Evolutionary conservation across 1,140 invertebrate species (phyloP).

Genomic region (Danaus melanippus): DNA sequence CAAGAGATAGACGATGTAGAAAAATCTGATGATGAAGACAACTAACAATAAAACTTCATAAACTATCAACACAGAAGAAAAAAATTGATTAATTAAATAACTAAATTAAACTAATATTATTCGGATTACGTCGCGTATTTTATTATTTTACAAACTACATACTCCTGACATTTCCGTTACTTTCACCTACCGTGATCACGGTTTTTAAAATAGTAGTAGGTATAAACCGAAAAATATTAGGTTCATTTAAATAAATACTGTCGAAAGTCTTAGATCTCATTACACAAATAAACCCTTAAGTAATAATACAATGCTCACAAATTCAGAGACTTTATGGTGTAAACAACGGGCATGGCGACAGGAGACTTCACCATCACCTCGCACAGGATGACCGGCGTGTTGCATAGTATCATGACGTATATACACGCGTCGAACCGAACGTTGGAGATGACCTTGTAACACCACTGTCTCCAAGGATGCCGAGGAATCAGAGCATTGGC

Average conservation of each 20-base stretch:
- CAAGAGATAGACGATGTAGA: constrained; percentile 48
- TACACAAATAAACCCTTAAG: background rate
- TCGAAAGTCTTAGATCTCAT: too few species aligned
- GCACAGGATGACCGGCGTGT: constrained; percentile 55
- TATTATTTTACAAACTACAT: too few species aligned
- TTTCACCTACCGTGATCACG: too few species aligned
- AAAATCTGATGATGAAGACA: constrained; percentile 35
- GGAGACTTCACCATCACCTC: constrained; percentile 43
- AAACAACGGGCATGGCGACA: constrained; percentile 14
- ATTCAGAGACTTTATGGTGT: constrained; percentile 45
- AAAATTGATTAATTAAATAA: too few species aligned
- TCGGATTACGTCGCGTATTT: too few species aligned
- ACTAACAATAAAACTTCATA: background rate
- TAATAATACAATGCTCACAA: constrained; percentile 36
- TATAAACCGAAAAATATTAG: too few species aligned
- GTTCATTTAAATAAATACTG: too few species aligned
- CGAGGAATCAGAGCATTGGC: constrained; percentile 42
- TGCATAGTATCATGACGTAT: constrained; percentile 53
- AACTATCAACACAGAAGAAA: too few species aligned
- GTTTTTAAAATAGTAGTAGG: too few species aligned
- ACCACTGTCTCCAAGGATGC: constrained; percentile 36
- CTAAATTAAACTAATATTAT: too few species aligned
- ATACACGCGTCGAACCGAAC: constrained; percentile 55
- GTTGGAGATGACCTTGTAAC: constrained; percentile 43
- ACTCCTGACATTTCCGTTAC: too few species aligned